Base-by-base conservation (phyloP, 2,888 invertebrate species). In the Artemia sinica region DNA sequence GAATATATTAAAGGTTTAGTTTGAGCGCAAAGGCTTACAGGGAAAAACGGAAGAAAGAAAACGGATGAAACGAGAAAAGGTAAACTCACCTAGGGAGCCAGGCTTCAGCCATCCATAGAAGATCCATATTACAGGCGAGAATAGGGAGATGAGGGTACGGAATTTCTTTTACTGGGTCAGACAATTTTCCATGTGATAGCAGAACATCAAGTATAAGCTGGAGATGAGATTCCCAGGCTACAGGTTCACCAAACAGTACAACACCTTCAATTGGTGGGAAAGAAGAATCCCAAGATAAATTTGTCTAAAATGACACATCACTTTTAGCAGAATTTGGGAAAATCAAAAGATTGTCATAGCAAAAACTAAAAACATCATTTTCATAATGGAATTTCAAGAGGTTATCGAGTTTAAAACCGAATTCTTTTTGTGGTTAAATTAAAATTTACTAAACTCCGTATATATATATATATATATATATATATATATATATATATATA, bases 61-160 rank as follows among this genome's bases (percentile, higher is more conserved):
- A 58, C 4, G 14, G 50, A 67, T 49, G 48, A 66, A 68, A 11
- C 63, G 13, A 68, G 14, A 10, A 65, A 71, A 52, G 18, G 48
- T 8, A 51, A 65, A 67, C 66, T 58, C 77, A 84, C 80, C 85
- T 80, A 1, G 85, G 85, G 76, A 84, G 81, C 28, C 81, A 80
- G 10, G 84, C 83, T 73, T 85, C 84, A 3, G 84, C 82, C 79
- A 84, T 84, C 81, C 82, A 83, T 66, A 82, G 77, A 48, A 83
- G 76, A 75, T 85, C 85, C 81, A 84, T 83, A 74, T 85, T 85
- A 74, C 85, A 85, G 0, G 84, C 85, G 70, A 85, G 76, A n/a
- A 86, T 76, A 50, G 85, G 85, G 72, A 86, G 79, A 75, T 85
- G 85, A 6, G 84, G 83, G 75, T 83, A 80, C 41, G 82, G 81